Evolutionary conservation across 2,888 invertebrate genomes (phyloP).

Genomic region (Octonoba sinensis): DNA sequence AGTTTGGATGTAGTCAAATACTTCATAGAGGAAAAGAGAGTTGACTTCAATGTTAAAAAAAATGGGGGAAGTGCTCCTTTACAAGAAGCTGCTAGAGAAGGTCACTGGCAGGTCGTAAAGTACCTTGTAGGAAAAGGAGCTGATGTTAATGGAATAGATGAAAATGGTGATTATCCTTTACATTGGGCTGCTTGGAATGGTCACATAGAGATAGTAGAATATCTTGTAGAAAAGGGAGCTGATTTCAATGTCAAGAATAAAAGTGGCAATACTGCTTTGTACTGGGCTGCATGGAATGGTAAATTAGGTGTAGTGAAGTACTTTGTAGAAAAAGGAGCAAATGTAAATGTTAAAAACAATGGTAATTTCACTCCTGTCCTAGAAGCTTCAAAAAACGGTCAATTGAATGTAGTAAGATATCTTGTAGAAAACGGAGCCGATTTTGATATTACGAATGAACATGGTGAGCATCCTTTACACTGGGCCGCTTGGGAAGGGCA

Average conservation of each 20-base stretch:
- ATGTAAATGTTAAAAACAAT: not conserved
- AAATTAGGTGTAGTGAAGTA: not conserved
- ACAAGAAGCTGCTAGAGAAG: no score
- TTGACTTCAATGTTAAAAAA: no score
- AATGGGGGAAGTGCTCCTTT: no score
- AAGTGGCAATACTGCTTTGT: not conserved
- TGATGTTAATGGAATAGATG: no score
- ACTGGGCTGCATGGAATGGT: not conserved
- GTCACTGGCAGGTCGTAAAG: no score
- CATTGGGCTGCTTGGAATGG: not conserved
- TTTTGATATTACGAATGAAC: not conserved
- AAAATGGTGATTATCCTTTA: not conserved
- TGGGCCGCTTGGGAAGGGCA: not conserved
- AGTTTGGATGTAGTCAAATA: no score
- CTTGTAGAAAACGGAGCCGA: conserved; percentile 3
- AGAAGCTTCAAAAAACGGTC: not conserved
- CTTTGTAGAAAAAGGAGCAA: conserved; percentile 1
- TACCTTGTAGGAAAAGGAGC: no score
- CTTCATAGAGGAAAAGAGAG: no score
- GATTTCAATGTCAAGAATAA: not conserved
- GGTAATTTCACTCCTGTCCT: not conserved
- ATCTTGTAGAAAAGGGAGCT: not conserved
- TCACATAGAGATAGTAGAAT: not conserved
- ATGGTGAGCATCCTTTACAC: not conserved
- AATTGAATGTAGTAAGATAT: not conserved